A percentile compares a stretch with the other conserved stretches of the same genome.
Conservation (phyloP, 1,140 invertebrate species). For the Vanessa tameamea region DNA sequence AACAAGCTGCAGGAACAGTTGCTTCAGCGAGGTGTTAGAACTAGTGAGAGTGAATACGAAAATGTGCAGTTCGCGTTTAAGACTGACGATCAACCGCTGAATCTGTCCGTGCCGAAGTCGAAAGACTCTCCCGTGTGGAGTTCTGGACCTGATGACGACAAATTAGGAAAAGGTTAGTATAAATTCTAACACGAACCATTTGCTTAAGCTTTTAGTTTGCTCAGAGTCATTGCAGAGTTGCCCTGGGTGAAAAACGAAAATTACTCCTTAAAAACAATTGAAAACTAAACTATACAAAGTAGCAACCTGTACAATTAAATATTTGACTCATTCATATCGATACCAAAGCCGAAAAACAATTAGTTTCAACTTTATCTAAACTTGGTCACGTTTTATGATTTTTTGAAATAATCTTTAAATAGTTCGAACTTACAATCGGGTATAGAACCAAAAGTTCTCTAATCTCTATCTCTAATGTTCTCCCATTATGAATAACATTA, state of each 20-base stretch:
- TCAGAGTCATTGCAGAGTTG: too few species aligned
- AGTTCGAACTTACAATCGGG: too few species aligned
- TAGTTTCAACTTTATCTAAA: too few species aligned
- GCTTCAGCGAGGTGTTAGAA: constrained; percentile 63
- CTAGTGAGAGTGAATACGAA: constrained; percentile 62
- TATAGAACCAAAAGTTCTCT: too few species aligned
- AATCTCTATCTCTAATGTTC: too few species aligned
- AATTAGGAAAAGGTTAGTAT: constrained; percentile 58
- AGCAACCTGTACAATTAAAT: background rate
- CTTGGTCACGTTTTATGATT: too few species aligned
- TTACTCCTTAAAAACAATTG: too few species aligned
- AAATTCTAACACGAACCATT: background rate
- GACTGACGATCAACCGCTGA: constrained; percentile 66
- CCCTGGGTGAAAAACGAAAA: too few species aligned
- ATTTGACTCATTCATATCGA: constrained; percentile 6
- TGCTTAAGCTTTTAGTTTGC: too few species aligned
- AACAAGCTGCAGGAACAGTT: constrained; percentile 73
- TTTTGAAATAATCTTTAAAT: too few species aligned
- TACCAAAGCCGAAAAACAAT: background rate
- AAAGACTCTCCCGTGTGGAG: constrained; percentile 55
- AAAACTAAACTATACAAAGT: too few species aligned
- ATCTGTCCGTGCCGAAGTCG: constrained; percentile 69
- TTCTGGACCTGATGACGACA: constrained; percentile 56
- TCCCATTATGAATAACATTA: too few species aligned
- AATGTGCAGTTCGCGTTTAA: constrained; percentile 54